Conservation (phyloP, 1,140 invertebrate genomes). For the Drosophila ohnishii region DNA sequence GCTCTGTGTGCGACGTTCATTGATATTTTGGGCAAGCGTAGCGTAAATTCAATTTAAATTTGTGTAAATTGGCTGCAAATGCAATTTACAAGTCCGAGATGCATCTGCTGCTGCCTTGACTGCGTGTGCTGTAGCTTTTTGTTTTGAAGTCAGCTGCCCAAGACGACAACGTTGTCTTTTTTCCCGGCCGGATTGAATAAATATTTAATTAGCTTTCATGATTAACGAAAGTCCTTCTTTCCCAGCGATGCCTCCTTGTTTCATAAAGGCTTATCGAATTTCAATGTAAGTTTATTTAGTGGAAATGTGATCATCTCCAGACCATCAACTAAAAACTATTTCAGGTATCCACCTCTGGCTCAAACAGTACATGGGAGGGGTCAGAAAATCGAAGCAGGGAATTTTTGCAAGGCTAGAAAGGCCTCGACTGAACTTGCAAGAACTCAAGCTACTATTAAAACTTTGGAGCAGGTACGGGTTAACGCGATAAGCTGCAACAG, state of each 20-base stretch:
- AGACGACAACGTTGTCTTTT: not conserved
- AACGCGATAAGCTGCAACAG: constrained; percentile 35
- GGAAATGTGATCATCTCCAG: not conserved
- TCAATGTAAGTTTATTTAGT: not conserved
- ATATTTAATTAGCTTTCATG: constrained; percentile 14
- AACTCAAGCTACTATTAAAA: constrained; percentile 36
- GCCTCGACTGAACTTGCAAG: constrained; percentile 12
- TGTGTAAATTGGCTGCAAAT: constrained; percentile 78
- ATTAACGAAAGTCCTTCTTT: not conserved
- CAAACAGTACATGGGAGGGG: constrained; percentile 7
- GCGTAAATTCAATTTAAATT: constrained; percentile 79
- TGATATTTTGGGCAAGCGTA: constrained; percentile 78
- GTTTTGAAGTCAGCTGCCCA: constrained; percentile 5
- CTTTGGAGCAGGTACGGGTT: constrained; percentile 26
- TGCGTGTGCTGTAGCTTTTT: constrained; percentile 43
- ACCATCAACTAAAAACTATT: constrained; percentile 6
- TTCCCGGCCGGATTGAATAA: not conserved
- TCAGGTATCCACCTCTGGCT: not conserved
- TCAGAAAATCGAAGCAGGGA: constrained; percentile 21
- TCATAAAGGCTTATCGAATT: not conserved
- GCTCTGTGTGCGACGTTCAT: constrained; percentile 64
- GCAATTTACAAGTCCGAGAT: constrained; percentile 72
- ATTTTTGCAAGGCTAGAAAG: constrained; percentile 6
- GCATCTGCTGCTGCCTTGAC: constrained; percentile 52
- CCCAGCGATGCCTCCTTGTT: not conserved